Percentiles rank a stretch among this genome's conserved stretches.
These are phyloP conservation scores for Zosterops pallidus DNA, from an alignment of 2,113 vertebrate species.

Conservation along the genomic window DNA sequence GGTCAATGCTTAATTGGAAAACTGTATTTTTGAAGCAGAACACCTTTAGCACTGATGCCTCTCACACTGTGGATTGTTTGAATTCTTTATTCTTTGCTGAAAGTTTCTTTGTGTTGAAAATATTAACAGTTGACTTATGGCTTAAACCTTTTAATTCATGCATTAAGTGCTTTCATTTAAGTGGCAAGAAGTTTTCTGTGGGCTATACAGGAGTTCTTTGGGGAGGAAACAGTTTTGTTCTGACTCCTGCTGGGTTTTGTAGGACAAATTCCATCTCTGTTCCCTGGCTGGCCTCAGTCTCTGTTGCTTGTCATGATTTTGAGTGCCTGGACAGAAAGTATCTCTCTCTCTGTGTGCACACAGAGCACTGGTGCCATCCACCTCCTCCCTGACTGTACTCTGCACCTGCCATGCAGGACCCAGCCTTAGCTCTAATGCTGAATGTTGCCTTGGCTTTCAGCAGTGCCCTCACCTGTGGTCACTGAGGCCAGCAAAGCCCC, in stretches of 20 bases:
- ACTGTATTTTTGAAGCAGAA: neutral
- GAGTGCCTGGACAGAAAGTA: neutral
- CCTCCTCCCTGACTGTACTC: neutral
- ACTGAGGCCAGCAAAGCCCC: neutral
- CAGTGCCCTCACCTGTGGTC: neutral
- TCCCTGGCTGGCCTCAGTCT: neutral
- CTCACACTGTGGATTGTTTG: neutral
- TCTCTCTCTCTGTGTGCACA: fast-evolving
- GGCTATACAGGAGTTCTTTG: neutral
- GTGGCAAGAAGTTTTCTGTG: neutral
- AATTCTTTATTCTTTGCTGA: neutral
- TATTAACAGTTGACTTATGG: neutral
- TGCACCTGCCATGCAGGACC: neutral
- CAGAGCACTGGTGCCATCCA: fast-evolving
- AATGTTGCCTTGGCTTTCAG: constrained; percentile 29
- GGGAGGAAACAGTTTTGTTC: neutral
- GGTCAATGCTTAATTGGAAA: neutral
- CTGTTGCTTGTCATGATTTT: neutral
- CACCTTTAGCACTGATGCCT: neutral
- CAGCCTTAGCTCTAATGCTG: neutral
- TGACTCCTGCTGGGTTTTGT: neutral
- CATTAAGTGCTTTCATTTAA: neutral
- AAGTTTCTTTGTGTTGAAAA: neutral
- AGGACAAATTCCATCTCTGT: neutral
- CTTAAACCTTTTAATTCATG: neutral